phyloP scores from a whole-genome alignment of 2,888 invertebrate species.

The Dasysyrphus tricinctus region DNA sequence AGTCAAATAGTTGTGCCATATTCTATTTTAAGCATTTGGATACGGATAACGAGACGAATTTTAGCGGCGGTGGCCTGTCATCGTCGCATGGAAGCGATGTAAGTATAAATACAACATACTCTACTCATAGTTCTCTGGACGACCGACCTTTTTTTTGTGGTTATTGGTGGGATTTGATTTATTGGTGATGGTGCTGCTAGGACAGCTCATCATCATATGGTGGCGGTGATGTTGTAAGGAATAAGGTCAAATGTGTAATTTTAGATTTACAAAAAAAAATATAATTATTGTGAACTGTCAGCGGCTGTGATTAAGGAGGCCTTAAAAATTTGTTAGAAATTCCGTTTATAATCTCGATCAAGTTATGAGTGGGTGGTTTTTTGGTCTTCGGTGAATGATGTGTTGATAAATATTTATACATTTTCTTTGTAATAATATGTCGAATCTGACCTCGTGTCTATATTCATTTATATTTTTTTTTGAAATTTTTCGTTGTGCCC shows the following conservation, averaged over 20 bases:
- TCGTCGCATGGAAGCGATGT: conserved; percentile 80
- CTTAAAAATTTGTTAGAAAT: conserved; percentile 20
- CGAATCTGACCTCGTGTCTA: conserved; percentile 25
- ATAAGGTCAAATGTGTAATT: conserved; percentile 45
- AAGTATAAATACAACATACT: conserved; percentile 77
- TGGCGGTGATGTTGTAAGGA: conserved; percentile 10
- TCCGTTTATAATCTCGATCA: neutral
- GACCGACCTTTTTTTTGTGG: conserved; percentile 1
- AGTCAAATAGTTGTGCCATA: conserved; percentile 92
- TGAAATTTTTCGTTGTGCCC: neutral
- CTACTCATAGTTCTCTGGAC: neutral
- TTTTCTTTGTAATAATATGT: neutral
- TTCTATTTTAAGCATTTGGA: conserved; percentile 94
- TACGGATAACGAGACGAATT: conserved; percentile 90
- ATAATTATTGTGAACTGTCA: conserved; percentile 23
- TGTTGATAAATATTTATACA: conserved; percentile 15
- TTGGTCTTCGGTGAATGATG: neutral
- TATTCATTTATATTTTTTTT: neutral
- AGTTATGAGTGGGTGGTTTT: conserved; percentile 25
- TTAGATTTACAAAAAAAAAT: conserved; percentile 6
- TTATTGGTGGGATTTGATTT: conserved; percentile 35
- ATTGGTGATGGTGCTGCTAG: conserved; percentile 43
- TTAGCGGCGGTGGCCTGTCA: conserved; percentile 80
- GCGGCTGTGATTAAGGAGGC: conserved; percentile 27
- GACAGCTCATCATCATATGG: conserved; percentile 20